Percentiles rank a stretch among this genome's conserved stretches.
Conservation (phyloP, 1,140 invertebrate species). For the Hyphantria cunea region DNA sequence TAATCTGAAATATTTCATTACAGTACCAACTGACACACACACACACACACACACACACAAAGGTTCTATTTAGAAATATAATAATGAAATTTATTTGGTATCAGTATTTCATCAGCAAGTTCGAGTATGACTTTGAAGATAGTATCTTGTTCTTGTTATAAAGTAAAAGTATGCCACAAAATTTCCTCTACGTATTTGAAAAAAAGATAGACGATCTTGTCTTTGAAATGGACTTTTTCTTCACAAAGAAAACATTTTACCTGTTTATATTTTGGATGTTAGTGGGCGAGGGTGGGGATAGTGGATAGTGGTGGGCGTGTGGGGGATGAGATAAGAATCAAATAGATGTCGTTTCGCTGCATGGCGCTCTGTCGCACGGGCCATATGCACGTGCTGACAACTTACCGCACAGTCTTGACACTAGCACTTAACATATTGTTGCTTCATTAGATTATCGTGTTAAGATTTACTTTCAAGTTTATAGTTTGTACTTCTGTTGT, state of each 20-base stretch:
- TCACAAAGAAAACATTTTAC: constrained; percentile 66
- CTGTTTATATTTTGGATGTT: constrained; percentile 67
- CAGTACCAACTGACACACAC: no score
- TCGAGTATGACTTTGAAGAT: not conserved
- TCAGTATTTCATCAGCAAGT: no score
- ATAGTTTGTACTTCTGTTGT: no score
- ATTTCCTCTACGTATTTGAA: constrained; percentile 32
- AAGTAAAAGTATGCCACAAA: constrained; percentile 22
- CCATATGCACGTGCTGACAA: constrained; percentile 71
- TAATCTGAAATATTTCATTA: no score
- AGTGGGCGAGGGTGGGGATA: constrained; percentile 40
- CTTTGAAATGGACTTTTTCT: constrained; percentile 61
- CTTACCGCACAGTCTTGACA: constrained; percentile 65
- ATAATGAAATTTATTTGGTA: no score
- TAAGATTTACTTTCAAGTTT: not conserved
- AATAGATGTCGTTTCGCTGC: constrained; percentile 80
- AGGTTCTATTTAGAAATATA: no score
- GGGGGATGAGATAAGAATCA: constrained; percentile 77
- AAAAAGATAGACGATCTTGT: constrained; percentile 50
- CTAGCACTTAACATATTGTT: constrained; percentile 38
- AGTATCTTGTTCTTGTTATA: constrained; percentile 12
- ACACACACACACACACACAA: no score
- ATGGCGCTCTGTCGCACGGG: constrained; percentile 57
- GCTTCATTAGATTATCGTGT: not conserved
- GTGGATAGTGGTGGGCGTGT: constrained; percentile 34